Base-by-base conservation (phyloP, 2,888 invertebrate species). In the Polylopha cassiicola region DNA sequence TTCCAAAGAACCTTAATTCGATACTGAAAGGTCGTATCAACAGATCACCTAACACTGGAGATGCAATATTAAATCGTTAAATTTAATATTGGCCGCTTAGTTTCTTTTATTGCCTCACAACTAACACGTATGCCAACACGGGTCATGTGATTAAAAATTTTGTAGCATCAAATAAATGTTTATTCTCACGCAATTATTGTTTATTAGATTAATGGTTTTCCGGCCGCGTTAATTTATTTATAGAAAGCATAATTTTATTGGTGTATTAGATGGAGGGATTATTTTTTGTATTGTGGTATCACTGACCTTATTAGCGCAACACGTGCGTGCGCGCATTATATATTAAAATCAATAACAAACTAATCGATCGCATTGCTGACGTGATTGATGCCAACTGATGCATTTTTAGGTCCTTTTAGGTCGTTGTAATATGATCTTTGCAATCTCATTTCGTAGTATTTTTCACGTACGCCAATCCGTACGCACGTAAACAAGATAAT, bases 41-140 rank as follows among this genome's bases (percentile, higher is more conserved):
- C 48, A 61, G 81, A 55, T 67, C 79, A 58, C 43, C 16, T 33
- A 48, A 60, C 43, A 47, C 44, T 76, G 74, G 81, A 54, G 65
- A 68, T 73, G 72, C 75, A 72, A 68, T 80, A 84, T 82, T 81
- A 80, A 71, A 80, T 81, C 80, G 81, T 82, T 81, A 80, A 80
- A 76, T 81, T 80, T 85, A 80, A 82, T 84, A 85, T 81, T 82
- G 73, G 73, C 73, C 57, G 55, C 63, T 68, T 73, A 66, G 71
- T 80, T 80, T 80, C 73, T 79, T 78, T 78, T 81, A 81, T 82
- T 82, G 74, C 79, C 67, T 75, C 66, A 76, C 72, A 72, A 71
- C 70, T 75, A 73, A 76, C 75, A 66, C 73, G 66, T 70, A 69
- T 67, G 67, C 70, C 73, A 73, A 75, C 74, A 68, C 63, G 61